Conservation (phyloP, 2,113 vertebrate species). For the Tauraco erythrolophus region DNA sequence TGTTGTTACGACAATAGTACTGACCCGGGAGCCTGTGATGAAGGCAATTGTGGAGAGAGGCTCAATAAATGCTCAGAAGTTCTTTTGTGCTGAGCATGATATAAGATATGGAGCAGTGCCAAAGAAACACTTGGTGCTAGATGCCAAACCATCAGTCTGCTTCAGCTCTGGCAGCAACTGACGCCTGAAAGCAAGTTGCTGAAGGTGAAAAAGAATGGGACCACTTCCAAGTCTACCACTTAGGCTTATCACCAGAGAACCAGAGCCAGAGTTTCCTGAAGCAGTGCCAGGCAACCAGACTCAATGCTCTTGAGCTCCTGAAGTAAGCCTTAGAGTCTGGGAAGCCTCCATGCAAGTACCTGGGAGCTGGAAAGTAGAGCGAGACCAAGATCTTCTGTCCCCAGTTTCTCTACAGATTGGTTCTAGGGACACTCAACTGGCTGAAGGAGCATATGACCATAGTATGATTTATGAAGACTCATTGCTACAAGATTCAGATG, state of each 20-base stretch:
- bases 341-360: not conserved
- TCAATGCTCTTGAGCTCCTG: not conserved
- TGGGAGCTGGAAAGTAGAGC: not conserved
- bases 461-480: not conserved
- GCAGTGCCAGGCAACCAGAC: not conserved
- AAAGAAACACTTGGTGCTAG: constrained; percentile 20
- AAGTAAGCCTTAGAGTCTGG: not conserved
- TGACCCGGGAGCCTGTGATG: not conserved
- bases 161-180: not conserved
- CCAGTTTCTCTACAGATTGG: not conserved
- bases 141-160: constrained; percentile 19
- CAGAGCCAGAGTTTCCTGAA: constrained; percentile 9
- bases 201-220: constrained; percentile 34
- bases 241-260: constrained; percentile 22
- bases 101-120: not conserved
- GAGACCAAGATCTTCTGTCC: not conserved
- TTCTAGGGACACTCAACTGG: not conserved
- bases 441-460: not conserved
- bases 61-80: not conserved
- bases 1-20: not conserved
- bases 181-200: not conserved
- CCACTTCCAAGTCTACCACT: constrained; percentile 32
- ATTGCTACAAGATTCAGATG: not conserved
- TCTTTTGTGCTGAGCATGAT: not conserved
- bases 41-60: not conserved